phyloP scores from a whole-genome alignment of 1,140 invertebrate genomes.

The Drosophila triauraria region DNA sequence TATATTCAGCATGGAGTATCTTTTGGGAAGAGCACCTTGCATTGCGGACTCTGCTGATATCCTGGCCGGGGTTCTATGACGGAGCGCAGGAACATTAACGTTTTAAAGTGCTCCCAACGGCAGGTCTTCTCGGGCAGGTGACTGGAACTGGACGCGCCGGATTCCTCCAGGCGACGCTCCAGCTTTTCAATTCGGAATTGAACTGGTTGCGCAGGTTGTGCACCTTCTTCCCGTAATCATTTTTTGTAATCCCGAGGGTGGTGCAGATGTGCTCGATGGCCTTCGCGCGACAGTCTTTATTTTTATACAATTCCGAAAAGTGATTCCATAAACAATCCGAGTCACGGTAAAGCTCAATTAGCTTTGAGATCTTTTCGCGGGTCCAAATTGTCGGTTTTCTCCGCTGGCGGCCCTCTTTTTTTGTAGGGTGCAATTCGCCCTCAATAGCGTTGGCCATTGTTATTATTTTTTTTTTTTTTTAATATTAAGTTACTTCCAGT shows the following conservation, averaged over 20 bases:
- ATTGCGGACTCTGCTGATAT: constrained; percentile 46
- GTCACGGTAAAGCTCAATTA: constrained; percentile 73
- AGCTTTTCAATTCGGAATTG: constrained; percentile 80
- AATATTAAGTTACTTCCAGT: too few relatives aligned
- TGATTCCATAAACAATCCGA: constrained; percentile 83
- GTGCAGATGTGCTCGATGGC: constrained; percentile 71
- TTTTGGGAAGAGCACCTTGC: constrained; percentile 21
- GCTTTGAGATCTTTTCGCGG: constrained; percentile 68
- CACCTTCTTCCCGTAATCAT: constrained; percentile 79
- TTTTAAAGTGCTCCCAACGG: constrained; percentile 78
- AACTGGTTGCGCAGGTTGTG: constrained; percentile 83
- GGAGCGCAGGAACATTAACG: constrained; percentile 66
- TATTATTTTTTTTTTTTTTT: constrained; percentile 1
- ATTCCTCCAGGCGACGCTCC: constrained; percentile 65
- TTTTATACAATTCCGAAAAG: constrained; percentile 72
- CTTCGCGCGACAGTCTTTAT: constrained; percentile 65
- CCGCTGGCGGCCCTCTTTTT: constrained; percentile 22
- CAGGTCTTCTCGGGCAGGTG: constrained; percentile 34
- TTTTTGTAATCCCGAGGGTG: constrained; percentile 63
- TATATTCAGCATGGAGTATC: too few relatives aligned
- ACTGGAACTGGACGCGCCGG: constrained; percentile 35
- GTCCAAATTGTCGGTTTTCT: constrained; percentile 73
- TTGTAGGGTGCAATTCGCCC: constrained; percentile 1
- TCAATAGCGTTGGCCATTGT: constrained; percentile 31
- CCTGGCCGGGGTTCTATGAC: constrained; percentile 77